Evolutionary conservation across 1,140 invertebrate species (phyloP).

Genomic region (Ostrea denselamellosa): DNA sequence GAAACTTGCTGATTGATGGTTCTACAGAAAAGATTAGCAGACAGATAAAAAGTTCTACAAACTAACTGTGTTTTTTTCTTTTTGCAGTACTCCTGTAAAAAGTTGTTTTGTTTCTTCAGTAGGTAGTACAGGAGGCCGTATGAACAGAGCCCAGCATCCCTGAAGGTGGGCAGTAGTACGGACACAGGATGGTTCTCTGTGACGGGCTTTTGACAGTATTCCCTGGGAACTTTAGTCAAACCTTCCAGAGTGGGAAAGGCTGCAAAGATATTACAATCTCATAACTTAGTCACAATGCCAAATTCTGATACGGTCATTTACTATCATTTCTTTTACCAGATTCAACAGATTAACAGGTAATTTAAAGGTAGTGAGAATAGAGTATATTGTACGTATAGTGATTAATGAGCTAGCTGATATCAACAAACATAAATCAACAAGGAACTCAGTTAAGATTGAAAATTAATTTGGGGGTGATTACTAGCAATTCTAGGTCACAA

Average conservation of each 20-base stretch:
- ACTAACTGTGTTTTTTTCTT: slow-evolving; percentile 47
- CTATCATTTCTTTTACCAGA: too few species aligned
- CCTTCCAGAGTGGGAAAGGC: slow-evolving; percentile 42
- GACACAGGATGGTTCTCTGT: slow-evolving; percentile 56
- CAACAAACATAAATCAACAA: too few species aligned
- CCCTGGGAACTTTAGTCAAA: slow-evolving; percentile 53
- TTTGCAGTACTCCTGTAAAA: slow-evolving; percentile 64
- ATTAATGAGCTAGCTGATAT: too few species aligned
- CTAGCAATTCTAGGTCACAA: too few species aligned
- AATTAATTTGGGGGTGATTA: too few species aligned
- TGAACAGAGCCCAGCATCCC: slow-evolving; percentile 66
- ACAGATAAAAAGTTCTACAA: background rate
- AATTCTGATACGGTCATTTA: too few species aligned
- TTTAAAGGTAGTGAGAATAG: too few species aligned
- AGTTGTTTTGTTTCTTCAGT: slow-evolving; percentile 67
- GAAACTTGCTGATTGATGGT: too few species aligned
- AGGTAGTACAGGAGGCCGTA: slow-evolving; percentile 65
- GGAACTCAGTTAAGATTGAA: too few species aligned
- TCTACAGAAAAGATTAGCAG: background rate
- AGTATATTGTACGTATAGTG: too few species aligned
- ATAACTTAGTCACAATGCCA: too few species aligned
- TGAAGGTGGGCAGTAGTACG: slow-evolving; percentile 61
- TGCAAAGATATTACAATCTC: background rate
- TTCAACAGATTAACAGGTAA: too few species aligned
- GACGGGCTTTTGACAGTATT: slow-evolving; percentile 60